These are phyloP conservation scores for Trididemnum nubilum DNA, from an alignment of 23 tunicate genomes.

Conservation along the genomic window DNA sequence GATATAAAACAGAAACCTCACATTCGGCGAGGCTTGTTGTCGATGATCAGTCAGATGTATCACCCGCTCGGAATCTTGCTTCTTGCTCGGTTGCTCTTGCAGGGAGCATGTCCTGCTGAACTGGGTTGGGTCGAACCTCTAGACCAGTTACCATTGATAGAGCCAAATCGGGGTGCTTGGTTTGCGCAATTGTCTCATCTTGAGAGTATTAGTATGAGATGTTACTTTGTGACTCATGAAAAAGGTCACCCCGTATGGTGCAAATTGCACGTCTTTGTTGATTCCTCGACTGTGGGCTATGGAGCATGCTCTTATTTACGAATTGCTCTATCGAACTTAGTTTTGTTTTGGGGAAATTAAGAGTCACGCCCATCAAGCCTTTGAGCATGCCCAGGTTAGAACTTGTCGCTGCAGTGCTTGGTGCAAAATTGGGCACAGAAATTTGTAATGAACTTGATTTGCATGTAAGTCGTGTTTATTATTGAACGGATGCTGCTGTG, in stretches of 20 bases:
- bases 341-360: neutral
- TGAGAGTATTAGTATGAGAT: neutral
- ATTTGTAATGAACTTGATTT: neutral
- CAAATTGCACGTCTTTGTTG: neutral
- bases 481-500: neutral
- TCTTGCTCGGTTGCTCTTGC: neutral
- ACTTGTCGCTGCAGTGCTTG: conserved; percentile 1
- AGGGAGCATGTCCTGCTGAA: neutral
- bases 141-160: neutral
- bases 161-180: neutral
- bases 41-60: neutral
- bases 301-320: neutral
- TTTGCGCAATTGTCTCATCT: neutral
- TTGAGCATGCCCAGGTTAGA: neutral
- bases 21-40: neutral
- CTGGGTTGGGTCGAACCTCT: neutral
- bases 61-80: neutral
- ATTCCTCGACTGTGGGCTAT: neutral
- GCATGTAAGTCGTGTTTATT: neutral
- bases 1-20: neutral
- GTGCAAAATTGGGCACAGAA: neutral
- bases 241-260: neutral
- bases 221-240: neutral
- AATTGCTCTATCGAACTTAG: neutral
- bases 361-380: neutral